Base-by-base conservation (phyloP, 2,888 invertebrate species). In the Diarsia rubi region DNA sequence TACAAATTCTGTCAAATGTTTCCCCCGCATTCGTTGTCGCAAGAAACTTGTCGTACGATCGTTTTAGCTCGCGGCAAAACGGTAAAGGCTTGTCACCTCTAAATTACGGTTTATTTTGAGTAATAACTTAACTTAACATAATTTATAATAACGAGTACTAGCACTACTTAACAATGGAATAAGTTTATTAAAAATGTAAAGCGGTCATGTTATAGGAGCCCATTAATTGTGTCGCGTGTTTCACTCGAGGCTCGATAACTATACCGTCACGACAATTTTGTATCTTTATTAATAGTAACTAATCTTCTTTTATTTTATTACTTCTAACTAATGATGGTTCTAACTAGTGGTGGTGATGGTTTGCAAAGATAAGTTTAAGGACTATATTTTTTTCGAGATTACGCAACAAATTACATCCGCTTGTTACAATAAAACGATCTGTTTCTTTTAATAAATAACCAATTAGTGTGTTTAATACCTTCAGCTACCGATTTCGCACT, bases 191-290 rank as follows among this genome's bases (percentile, higher is more conserved):
- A 69, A 76, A 74, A 74, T 81, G 71, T 73, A 75, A 78, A 73
- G 27, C 49, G 70, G 72, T 37, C 47, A 64, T 62, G 68, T 78
- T 83, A 64, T 81, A 37, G 64, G 44, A 67, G 57, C 42, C 21
- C 72, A 77, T 79, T 79, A 82, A 75, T 83, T 21, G 70, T 62
- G 69, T 86, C 66, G 84, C 84, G 84, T 86, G 86, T 73, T 68
- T 60, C 11, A 49, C 44, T 69, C n/a, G 62, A 72, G 31, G 60
- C 62, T 31, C 16, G 14, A 21, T 27, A 27, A 16, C 14, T 37
- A 16, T 14, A 57, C 21, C 24, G 54, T 64, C 67, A 82, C 60
- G 75, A 24, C 67, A 59, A 68, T 75, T 71, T 69, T 71, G 65
- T 54, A 57, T 59, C 66, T 76, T 63, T 24, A 82, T 79, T 73